Base-by-base conservation (phyloP, 2,113 vertebrate genomes). In the Grallaria varia region DNA sequence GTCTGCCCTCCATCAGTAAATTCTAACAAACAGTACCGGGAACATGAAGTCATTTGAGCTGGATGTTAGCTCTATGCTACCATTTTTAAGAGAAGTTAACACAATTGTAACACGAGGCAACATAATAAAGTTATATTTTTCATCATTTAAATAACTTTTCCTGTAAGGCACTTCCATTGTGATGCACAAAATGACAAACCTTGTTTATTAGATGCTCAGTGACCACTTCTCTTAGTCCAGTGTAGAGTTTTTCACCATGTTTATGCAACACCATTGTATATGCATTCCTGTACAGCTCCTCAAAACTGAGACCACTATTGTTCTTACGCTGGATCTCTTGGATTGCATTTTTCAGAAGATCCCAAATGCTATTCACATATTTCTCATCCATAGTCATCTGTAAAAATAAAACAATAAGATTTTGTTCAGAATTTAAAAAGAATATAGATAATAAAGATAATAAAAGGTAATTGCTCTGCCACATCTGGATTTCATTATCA, bases 311-410 rank as follows among this genome's bases (percentile, higher is more conserved):
- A 73, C 99, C 99, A 23, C 99, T 99, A 97, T 99, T 99, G 98
- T 99, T 99, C 97, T 99, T 99, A 96, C 99, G 98, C 98, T 99
- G 99, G 96, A 99, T 99, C 98, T 99, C 99, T 98, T 99, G 99
- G 96, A 99, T 99, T 97, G 99, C 99, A 75, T 99, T 99, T 97
- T 99, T 99, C 82, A 99, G 97, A 92, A 99, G 99, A 98, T 99
- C 99, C 99, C 99, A 99, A 98, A 99, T 99, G 97, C 99, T 99
- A 98, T 99, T 99, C 96, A 99, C 99, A 72, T 99, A 99, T 97
- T 99, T 99, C 96, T 99, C 99, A 98, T 99, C 99, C 99, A 99
- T 99, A 81, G 99, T 99, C 99, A 99, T 99, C 99, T 99, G 98
- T 60, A 98, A 97, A 88, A 87, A 58, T 35, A 87, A 91, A 97